phyloP scores from a whole-genome alignment of 2,113 vertebrate species.

The Lynx canadensis region DNA sequence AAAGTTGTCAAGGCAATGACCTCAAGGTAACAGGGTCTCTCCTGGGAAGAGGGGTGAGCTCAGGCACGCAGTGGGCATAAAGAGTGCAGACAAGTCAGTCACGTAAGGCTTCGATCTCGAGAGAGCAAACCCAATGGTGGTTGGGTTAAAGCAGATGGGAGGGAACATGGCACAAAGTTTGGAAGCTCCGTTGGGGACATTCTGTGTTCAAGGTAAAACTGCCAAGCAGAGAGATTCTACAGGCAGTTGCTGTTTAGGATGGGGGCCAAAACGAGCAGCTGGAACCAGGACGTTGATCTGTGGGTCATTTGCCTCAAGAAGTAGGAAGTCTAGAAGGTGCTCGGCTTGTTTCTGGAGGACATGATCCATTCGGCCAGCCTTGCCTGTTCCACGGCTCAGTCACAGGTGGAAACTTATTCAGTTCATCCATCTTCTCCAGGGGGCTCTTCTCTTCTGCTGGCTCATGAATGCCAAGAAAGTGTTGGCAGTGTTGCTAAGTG shows the following conservation, averaged over 20 bases:
- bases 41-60: not conserved
- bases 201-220: not conserved
- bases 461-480: not conserved
- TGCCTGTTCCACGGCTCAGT: too few relatives aligned
- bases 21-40: not conserved
- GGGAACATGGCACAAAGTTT: not conserved
- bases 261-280: too few relatives aligned
- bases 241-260: not conserved
- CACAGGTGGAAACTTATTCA: not conserved
- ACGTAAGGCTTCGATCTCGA: not conserved
- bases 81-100: not conserved
- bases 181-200: not conserved
- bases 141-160: not conserved
- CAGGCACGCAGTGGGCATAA: not conserved
- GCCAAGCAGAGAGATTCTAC: not conserved
- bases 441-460: not conserved
- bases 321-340: not conserved
- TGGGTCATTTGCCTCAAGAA: not conserved
- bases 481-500: not conserved
- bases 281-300: not conserved
- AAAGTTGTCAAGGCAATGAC: not conserved
- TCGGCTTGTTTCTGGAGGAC: not conserved
- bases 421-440: accelerated
- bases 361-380: not conserved
- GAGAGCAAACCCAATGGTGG: not conserved